Evolutionary conservation across 2,113 vertebrate genomes (phyloP), one percentile per base, ranked within the genome.

Genomic region (Tetrax tetrax): DNA sequence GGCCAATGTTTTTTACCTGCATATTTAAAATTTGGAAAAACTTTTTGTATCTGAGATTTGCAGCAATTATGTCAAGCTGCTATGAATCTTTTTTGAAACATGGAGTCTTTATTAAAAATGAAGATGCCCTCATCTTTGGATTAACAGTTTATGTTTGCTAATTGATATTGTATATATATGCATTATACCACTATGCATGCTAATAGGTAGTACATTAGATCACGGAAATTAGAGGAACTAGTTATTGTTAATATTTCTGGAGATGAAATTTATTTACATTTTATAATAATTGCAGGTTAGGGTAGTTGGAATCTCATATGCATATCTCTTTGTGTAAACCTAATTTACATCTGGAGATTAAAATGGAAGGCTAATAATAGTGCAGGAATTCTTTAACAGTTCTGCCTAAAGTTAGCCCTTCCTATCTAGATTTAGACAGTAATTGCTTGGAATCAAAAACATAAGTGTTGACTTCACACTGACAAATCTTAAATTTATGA

Each of bases 331-430:
- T 83, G 65, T 89, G 48, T 66, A 89, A 95, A 82, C 56, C 28
- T 83, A 50, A 79, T 72, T 94, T 90, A 54, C 50, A 82, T 89
- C 15, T 89, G 41, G 76, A 50, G 72, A 84, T 92, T 66, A 70
- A 94, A 95, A 70, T 65, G 69, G 53, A 45, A 79, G 45, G 80
- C 48, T 92, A 89, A 81, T 83, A 93, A 79, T n/a, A 84, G 35
- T 41, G 64, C 29, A 33, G 43, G 54, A 81, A 23, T 88, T 90
- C 69, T 86, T 93, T 45, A 93, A 68, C 68, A 60, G 9, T 60
- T 93, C 60, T 69, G 54, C 28, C 61, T 89, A 84, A 80, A 93
- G 85, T 79, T 84, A 70, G 38, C 38, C 57, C 2, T 9, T 90
- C 53, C 74, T 74, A 5, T 57, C 37, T 95, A 69, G 57, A 54